These are phyloP conservation scores for Chiroxiphia lanceolata DNA, from an alignment of 2,797 vertebrate genomes.

Conservation along the genomic window DNA sequence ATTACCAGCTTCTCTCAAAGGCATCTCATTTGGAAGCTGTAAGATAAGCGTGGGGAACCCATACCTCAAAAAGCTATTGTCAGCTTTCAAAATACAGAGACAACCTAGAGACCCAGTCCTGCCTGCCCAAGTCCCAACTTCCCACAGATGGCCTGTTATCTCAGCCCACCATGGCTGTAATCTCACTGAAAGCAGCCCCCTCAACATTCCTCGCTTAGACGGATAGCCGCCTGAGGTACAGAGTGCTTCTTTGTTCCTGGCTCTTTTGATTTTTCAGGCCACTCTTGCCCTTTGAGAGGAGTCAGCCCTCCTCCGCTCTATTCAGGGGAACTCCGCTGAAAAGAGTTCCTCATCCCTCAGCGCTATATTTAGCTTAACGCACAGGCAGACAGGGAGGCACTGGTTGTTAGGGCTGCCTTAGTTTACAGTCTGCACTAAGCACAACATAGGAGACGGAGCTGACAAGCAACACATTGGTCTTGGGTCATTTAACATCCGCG, in stretches of 20 bases:
- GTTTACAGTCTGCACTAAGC: not conserved
- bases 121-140: not conserved
- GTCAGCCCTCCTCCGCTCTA: not conserved
- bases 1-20: not conserved
- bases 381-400: not conserved
- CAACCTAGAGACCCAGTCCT: not conserved
- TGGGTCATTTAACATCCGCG: not conserved
- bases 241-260: not conserved
- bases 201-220: not conserved
- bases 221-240: not conserved
- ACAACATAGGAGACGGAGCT: not conserved
- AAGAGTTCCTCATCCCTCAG: not conserved
- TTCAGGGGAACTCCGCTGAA: not conserved
- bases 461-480: not conserved
- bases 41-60: not conserved
- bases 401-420: slow-evolving; percentile 3
- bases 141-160: not conserved
- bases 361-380: slow-evolving; percentile 1
- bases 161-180: not conserved
- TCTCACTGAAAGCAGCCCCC: not conserved
- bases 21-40: not conserved
- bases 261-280: not conserved
- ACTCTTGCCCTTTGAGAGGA: not conserved
- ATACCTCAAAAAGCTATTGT: not conserved
- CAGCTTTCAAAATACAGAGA: not conserved